Base-by-base conservation (phyloP, 1,140 invertebrate species). In the Drosophila pandora region DNA sequence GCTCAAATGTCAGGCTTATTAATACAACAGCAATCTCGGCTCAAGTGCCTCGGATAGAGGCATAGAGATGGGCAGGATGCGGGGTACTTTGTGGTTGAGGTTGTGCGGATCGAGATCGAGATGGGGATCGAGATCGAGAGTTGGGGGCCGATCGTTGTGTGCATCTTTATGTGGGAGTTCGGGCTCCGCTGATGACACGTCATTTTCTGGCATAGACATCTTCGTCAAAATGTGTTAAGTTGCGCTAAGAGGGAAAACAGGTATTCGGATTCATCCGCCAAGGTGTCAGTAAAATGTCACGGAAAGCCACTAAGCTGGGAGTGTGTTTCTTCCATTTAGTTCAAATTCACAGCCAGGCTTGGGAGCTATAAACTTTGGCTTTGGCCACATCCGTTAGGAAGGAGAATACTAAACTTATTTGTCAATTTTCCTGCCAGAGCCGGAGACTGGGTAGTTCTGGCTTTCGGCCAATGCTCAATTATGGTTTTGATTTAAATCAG, bases 401-500 rank as follows among this genome's bases (percentile, higher is more conserved):
- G 8, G 3, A 13, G 30, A 23, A 39, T 10, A 47, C 23, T n/a
- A 9, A 2, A 13, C n/a, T 55, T 83, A 83, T 82, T 79, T 17
- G 62, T 37, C 41, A 43, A 48, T 61, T 34, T 28, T 57, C 17
- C 9, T 10, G 17, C 17, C 21, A 7, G 7, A 21, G 21, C 21
- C 23, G 22, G 43, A 21, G 21, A 22, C 43, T 39, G 25, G 47
- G 41, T 43, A 43, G 41, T 64, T 60, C 56, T 60, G 49, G 54
- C 48, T 78, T 61, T 53, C 70, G 59, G 70, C n/a, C 65, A 68
- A 73, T 64, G 80, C 82, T 87, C 85, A 90, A 90, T 91, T 91
- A 90, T 77, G 72, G 75, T 55, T 88, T 91, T 91, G 90, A 91
- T 90, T 91, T 91, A 90, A 90, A 91, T 91, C 90, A 85, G 81